A percentile compares a stretch with the other conserved stretches of the same genome.
phyloP scores from a whole-genome alignment of 1,140 invertebrate species.

The Portunus trituberculatus region DNA sequence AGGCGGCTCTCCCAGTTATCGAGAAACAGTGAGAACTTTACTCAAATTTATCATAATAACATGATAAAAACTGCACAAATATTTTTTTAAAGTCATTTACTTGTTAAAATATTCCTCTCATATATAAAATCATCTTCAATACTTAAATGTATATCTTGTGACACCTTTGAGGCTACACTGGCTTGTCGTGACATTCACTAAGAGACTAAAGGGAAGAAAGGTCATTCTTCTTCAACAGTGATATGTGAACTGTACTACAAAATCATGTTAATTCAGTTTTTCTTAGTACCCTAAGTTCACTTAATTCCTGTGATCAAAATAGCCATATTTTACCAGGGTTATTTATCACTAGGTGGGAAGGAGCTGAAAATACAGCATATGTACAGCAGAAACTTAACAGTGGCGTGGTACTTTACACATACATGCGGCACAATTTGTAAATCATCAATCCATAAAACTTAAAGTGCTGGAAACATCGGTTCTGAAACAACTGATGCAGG shows the following conservation, averaged over 20 bases:
- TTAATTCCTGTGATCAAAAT: background rate
- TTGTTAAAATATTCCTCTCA: constrained; percentile 14
- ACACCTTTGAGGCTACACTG: constrained; percentile 4
- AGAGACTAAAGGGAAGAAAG: background rate
- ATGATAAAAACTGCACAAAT: constrained; percentile 44
- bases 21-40: constrained; percentile 37
- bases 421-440: constrained; percentile 3
- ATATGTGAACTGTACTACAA: background rate
- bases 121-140: constrained; percentile 5
- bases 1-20: constrained; percentile 25
- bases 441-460: constrained; percentile 33
- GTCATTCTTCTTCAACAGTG: background rate
- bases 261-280: background rate
- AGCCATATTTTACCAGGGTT: background rate
- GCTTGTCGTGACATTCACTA: background rate
- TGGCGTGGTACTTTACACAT: constrained; percentile 54
- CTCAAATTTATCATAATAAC: constrained; percentile 35
- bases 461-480: constrained; percentile 37
- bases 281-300: background rate
- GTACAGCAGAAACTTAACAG: constrained; percentile 62
- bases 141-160: constrained; percentile 23
- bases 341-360: constrained; percentile 17
- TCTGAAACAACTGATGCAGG: background rate
- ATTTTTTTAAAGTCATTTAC: background rate
- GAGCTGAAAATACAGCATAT: constrained; percentile 55